Conservation (phyloP, 2,888 invertebrate genomes). For the Melanostoma mellinum region DNA sequence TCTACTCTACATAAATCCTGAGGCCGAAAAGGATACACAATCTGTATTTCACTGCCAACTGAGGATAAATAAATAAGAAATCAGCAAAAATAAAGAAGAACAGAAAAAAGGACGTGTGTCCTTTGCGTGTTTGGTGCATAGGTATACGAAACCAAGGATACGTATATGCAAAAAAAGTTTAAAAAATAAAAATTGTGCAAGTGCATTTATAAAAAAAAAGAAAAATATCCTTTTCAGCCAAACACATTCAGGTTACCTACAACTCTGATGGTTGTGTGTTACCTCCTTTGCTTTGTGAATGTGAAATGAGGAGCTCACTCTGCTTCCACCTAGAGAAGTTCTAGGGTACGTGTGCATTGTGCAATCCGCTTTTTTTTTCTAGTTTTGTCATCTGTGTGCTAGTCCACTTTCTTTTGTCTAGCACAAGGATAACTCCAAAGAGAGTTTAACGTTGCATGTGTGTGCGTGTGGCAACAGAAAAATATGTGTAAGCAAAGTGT, state of each 20-base stretch:
- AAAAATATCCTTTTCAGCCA: background rate
- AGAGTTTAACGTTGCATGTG: constrained; percentile 19
- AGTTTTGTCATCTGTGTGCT: constrained; percentile 2
- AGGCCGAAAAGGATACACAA: constrained; percentile 65
- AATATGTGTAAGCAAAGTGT: constrained; percentile 27
- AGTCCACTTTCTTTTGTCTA: constrained; percentile 37
- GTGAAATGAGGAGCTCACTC: constrained; percentile 45
- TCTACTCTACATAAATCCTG: constrained; percentile 33
- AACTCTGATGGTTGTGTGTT: constrained; percentile 34
- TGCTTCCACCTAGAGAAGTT: constrained; percentile 64
- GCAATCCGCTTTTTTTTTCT: constrained; percentile 15
- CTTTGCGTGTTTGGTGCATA: constrained; percentile 59
- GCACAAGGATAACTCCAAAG: constrained; percentile 47
- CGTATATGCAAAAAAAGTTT: constrained; percentile 5
- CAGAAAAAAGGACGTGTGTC: constrained; percentile 51
- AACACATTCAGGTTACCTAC: constrained; percentile 51
- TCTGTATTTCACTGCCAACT: constrained; percentile 66
- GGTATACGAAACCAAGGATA: background rate
- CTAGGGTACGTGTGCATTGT: constrained; percentile 66
- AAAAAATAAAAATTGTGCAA: constrained; percentile 33
- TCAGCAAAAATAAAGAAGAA: constrained; percentile 25
- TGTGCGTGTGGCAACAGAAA: constrained; percentile 17
- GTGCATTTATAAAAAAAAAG: constrained; percentile 41
- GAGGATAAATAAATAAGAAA: constrained; percentile 59
- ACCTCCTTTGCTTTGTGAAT: constrained; percentile 68